phyloP scores from a whole-genome alignment of 2,113 vertebrate genomes.

The Microcebus tavaratra region DNA sequence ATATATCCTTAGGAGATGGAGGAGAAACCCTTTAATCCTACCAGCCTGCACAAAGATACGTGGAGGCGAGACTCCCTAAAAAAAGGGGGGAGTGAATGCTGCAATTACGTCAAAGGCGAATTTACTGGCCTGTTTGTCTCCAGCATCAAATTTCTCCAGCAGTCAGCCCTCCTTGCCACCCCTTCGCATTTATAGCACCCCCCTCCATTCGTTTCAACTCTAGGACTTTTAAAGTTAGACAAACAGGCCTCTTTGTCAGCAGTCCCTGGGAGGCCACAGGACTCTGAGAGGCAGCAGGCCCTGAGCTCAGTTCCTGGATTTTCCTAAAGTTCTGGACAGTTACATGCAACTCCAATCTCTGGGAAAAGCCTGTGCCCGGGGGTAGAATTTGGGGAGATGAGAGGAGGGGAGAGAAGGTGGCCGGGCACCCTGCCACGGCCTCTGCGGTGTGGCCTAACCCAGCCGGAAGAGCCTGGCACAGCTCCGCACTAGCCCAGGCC shows the following conservation, averaged over 20 bases:
- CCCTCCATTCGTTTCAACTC: conserved; percentile 68
- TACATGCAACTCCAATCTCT: conserved; percentile 54
- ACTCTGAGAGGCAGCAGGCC: conserved; percentile 1
- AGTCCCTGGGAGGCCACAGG: conserved; percentile 34
- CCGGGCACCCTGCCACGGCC: conserved; percentile 51
- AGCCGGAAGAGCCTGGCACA: conserved; percentile 66
- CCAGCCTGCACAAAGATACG: background rate
- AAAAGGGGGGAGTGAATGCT: background rate
- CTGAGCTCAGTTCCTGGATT: conserved; percentile 38
- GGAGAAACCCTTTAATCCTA: conserved; percentile 57
- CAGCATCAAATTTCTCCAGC: conserved; percentile 74
- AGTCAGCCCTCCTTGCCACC: conserved; percentile 44
- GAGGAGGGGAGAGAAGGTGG: conserved; percentile 42
- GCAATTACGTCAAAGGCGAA: conserved; percentile 68
- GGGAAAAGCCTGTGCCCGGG: conserved; percentile 51
- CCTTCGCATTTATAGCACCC: conserved; percentile 52
- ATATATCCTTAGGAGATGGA: conserved; percentile 55
- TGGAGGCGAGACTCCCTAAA: conserved; percentile 20
- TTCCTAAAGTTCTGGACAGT: conserved; percentile 63
- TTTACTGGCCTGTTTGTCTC: conserved; percentile 75
- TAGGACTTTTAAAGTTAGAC: conserved; percentile 73
- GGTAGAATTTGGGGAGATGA: conserved; percentile 49
- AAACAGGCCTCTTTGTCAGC: conserved; percentile 76
- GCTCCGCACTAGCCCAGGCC: conserved; percentile 22
- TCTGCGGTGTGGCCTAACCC: conserved; percentile 56